Conservation (phyloP, 35 echinoderm and acorn worm genomes). For the Amphiura filiformis region DNA sequence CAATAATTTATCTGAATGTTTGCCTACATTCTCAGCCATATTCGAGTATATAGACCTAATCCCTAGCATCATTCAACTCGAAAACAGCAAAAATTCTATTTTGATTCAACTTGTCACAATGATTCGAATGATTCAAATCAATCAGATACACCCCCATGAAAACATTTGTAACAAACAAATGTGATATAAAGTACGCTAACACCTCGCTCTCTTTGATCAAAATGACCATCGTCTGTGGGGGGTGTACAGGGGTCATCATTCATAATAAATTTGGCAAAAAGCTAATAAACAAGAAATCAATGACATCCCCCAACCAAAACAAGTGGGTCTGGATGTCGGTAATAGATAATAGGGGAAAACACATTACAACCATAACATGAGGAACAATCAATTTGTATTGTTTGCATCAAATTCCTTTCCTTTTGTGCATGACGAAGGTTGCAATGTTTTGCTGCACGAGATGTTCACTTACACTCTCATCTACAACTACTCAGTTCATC, state of each 20-base stretch:
- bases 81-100: no score
- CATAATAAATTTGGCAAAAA: not conserved
- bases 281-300: slow-evolving; percentile 9
- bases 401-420: slow-evolving; percentile 8
- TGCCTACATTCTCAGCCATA: no score
- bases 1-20: no score
- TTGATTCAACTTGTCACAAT: no score
- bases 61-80: no score
- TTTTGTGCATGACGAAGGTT: not conserved
- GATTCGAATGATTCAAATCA: no score
- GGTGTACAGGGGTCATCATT: not conserved
- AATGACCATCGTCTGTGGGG: not conserved
- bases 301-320: not conserved
- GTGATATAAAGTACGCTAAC: no score
- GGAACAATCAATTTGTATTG: slow-evolving; percentile 2
- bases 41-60: no score
- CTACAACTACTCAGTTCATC: not conserved
- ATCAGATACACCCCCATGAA: no score
- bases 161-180: no score
- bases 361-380: slow-evolving; percentile 3
- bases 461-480: not conserved
- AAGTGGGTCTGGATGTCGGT: not conserved
- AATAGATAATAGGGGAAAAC: slow-evolving; percentile 2
- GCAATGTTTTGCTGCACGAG: not conserved
- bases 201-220: no score